Base-by-base conservation (phyloP, 2,888 invertebrate species). In the Melolontha melolontha region DNA sequence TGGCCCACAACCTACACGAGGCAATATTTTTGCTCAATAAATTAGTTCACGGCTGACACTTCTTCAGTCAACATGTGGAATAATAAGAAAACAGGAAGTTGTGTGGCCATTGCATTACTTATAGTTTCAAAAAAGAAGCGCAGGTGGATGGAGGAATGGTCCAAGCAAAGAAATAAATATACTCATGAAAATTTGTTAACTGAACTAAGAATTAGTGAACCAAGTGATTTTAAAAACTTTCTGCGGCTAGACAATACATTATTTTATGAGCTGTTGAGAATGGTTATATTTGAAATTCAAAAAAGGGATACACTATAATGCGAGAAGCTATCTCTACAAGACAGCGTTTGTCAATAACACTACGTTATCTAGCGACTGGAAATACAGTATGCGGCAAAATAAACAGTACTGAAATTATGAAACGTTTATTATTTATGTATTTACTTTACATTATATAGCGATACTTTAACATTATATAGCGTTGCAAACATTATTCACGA, bases 271-370 rank as follows among this genome's bases (percentile, higher is more conserved):
- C 59, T 72, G 0, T 22, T 72, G 44, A 52, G 11, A 54, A 65
- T 72, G 59, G 62, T 68, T 68, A 67, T 67, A 51, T 64, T 68
- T 69, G 65, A 71, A 67, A 74, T 71, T 47, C 10, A 47, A 17
- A 68, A 62, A 66, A 42, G 10, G 44, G 39, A 67, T 57, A n/a
- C n/a, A 67, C 64, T 51, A 65, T 70, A 39, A 73, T 72, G 70
- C 57, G 71, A 41, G 72, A 73, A 67, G 70, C 73, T 65, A 72
- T 73, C 57, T 54, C 68, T 64, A 40, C 49, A 69, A 71, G 67
- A 68, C 67, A 69, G 42, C 70, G 73, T 63, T 29, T 71, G 14
- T 47, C 47, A 16, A 14, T 47, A 7, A 14, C 47, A 47, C 14
- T 47, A 47, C 47, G 14, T 47, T 14, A 42, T 12, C 10, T 42